Evolutionary conservation across 2,888 invertebrate genomes (phyloP).

Genomic region (Cotesia congregata): DNA sequence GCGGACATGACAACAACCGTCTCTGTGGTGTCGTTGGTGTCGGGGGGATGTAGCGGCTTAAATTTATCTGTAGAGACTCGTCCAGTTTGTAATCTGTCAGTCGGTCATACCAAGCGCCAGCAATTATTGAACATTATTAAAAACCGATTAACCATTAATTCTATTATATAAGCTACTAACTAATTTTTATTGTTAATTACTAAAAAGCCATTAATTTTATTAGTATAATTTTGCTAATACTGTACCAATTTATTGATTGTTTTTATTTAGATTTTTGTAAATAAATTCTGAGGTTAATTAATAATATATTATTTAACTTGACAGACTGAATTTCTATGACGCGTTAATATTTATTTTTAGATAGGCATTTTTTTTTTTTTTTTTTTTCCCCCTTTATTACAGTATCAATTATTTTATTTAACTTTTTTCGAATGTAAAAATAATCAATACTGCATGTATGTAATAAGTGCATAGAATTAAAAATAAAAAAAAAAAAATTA

Average conservation of each 20-base stretch:
- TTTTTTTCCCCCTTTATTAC: too few species aligned
- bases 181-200: neutral
- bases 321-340: neutral
- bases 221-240: neutral
- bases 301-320: neutral
- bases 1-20: slow-evolving; percentile 61
- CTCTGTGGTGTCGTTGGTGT: slow-evolving; percentile 59
- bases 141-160: slow-evolving; percentile 21
- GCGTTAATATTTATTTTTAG: neutral
- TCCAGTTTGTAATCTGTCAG: slow-evolving; percentile 50
- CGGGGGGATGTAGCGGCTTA: slow-evolving; percentile 58
- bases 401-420: too few species aligned
- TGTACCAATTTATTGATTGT: neutral
- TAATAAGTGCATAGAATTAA: neutral
- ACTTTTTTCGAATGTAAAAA: neutral
- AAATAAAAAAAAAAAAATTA: slow-evolving; percentile 67
- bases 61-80: slow-evolving; percentile 47
- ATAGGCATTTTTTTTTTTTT: neutral
- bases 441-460: neutral
- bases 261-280: neutral
- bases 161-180: neutral
- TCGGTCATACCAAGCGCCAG: slow-evolving; percentile 17
- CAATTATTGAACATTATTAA: slow-evolving; percentile 5
- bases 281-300: slow-evolving; percentile 5
- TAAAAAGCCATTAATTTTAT: neutral